Evolutionary conservation across 2,113 vertebrate genomes (phyloP), one percentile per base, ranked within the genome.

Genomic region (Anolis carolinensis): DNA sequence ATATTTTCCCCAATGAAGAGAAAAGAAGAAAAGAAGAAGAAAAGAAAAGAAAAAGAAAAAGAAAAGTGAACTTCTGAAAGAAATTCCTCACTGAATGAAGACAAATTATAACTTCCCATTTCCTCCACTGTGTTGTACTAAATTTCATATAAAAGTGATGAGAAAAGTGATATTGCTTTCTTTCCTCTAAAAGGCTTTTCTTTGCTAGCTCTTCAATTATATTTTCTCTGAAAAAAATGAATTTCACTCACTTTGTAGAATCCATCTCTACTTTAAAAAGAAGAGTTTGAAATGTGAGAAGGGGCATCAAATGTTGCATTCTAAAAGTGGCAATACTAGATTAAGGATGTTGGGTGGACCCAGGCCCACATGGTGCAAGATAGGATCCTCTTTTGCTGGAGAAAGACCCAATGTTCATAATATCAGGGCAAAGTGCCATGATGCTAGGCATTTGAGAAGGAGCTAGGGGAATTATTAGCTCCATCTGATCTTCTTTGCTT

Each of bases 61-160:
- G 52, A 16, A 18, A 71, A 79, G 20, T 72, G 21, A 55, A 16
- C 6, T 23, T 72, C 30, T 72, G 11, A 68, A 72, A 86, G 32
- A 62, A n/a, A 44, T 86, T 80, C 30, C 34, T 80, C 72, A 25
- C 77, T 63, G 52, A 44, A 32, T 59, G 62, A 73, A 80, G 36
- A 48, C 34, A 79, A 21, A 72, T 79, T 50, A 63, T 25, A 4
- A 32, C 72, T 8, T n/a, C 68, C 14, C 18, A 50, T 21, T 39
- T 16, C n/a, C 30, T 62, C 67, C 20, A 48, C 73, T 13, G 52
- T n/a, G 36, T 6, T 86, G 36, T 32, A 80, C 34, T 73, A 73
- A 73, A 73, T 80, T 80, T 74, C 84, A 80, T 86, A 86, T 86
- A 86, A 63, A 63, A 73, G 30, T 27, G 78, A 86, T 80, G 68